These are phyloP conservation scores for Clarias pachynema DNA, from an alignment of 2,797 vertebrate species.

Conservation along the genomic window DNA sequence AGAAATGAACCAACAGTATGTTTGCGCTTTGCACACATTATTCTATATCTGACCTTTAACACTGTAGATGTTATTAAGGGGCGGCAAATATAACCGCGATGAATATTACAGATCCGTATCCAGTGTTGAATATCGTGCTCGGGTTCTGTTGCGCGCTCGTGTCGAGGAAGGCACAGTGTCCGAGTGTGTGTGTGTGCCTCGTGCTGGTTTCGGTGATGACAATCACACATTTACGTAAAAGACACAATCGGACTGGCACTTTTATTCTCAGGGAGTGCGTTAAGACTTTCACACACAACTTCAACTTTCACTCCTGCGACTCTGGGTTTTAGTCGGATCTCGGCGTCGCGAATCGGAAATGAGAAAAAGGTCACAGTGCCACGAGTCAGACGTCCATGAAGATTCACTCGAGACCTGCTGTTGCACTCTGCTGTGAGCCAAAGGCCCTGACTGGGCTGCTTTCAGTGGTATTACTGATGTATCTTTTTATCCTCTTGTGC, in stretches of 20 bases:
- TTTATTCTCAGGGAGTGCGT: constrained; percentile 54
- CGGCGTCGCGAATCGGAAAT: background rate
- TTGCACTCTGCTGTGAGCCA: constrained; percentile 38
- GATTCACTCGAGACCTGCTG: constrained; percentile 27
- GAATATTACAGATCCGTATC: constrained; percentile 36
- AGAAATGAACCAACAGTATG: constrained; percentile 21
- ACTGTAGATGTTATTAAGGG: background rate
- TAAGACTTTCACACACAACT: constrained; percentile 34
- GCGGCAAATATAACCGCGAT: background rate
- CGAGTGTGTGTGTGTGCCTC: no score
- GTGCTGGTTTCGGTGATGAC: constrained; percentile 34
- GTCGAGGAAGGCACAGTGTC: background rate
- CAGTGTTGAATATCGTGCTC: constrained; percentile 18
- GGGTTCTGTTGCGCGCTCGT: background rate
- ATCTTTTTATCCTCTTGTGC: constrained; percentile 40
- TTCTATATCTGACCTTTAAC: constrained; percentile 3
- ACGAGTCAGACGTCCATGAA: constrained; percentile 22
- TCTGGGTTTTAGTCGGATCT: background rate
- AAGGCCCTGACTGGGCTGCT: constrained; percentile 35
- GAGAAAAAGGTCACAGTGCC: constrained; percentile 29
- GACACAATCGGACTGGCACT: constrained; percentile 38
- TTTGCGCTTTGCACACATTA: constrained; percentile 23
- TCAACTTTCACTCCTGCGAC: constrained; percentile 26
- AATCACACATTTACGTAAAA: constrained; percentile 32
- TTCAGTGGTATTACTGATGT: constrained; percentile 32